phyloP scores from a whole-genome alignment of 2,888 invertebrate species.

The Drosophila incognita region DNA sequence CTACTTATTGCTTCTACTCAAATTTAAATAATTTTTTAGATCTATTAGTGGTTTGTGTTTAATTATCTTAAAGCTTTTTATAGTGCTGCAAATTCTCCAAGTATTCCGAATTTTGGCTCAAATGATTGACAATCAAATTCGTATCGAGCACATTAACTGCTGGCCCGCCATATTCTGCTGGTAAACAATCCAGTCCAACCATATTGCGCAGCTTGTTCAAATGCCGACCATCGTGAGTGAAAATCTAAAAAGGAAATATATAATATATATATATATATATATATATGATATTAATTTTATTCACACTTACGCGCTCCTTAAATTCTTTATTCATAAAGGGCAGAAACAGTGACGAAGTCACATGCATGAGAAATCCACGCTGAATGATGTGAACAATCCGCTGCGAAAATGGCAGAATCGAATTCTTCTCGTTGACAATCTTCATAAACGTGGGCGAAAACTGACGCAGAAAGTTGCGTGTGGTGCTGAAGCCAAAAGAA shows the following conservation, averaged over 20 bases:
- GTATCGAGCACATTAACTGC: conserved; percentile 75
- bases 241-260: conserved; percentile 68
- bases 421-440: conserved; percentile 80
- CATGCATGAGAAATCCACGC: conserved; percentile 80
- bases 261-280: no score
- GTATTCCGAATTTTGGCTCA: conserved; percentile 74
- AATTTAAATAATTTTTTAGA: conserved; percentile 3
- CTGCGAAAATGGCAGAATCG: conserved; percentile 78
- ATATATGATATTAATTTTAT: background rate
- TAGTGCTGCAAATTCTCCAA: conserved; percentile 77
- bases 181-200: conserved; percentile 80
- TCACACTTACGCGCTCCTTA: conserved; percentile 73
- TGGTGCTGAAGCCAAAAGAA: conserved; percentile 59
- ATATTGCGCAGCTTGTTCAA: conserved; percentile 79
- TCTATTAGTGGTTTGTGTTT: conserved; percentile 1
- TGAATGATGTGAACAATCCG: conserved; percentile 82
- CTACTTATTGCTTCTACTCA: conserved; percentile 1
- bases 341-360: conserved; percentile 78
- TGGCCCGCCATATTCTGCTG: conserved; percentile 83
- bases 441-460: conserved; percentile 77
- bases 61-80: conserved; percentile 50
- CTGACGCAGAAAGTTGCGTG: conserved; percentile 75
- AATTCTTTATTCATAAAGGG: conserved; percentile 82
- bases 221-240: conserved; percentile 81
- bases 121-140: conserved; percentile 76